phyloP scores from a whole-genome alignment of 2,113 vertebrate species.

The Chaetura pelagica region DNA sequence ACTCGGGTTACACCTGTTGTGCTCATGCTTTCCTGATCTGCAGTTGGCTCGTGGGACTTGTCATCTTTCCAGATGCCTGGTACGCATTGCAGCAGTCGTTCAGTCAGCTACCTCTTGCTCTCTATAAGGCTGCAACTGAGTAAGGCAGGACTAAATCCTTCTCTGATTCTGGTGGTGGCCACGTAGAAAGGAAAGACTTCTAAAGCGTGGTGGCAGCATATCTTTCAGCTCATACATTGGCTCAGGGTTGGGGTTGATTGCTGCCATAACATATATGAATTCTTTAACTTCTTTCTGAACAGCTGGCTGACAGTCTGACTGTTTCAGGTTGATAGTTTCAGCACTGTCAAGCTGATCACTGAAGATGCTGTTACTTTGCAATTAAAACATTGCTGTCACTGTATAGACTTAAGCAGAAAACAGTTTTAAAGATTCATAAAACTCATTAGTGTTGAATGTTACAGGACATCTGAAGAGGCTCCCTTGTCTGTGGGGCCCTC shows the following conservation, averaged over 20 bases:
- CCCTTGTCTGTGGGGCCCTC: background rate
- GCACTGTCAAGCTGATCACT: background rate
- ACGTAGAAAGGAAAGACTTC: background rate
- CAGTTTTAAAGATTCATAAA: background rate
- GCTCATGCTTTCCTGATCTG: background rate
- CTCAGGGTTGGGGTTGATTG: background rate
- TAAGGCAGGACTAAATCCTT: background rate
- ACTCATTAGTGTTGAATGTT: background rate
- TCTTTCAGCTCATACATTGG: background rate
- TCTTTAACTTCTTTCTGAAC: background rate
- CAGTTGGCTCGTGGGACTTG: background rate
- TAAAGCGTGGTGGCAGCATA: background rate
- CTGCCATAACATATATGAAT: background rate
- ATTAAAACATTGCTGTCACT: background rate
- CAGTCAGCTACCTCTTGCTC: fast-evolving
- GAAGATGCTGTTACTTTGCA: background rate
- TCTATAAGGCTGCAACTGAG: background rate
- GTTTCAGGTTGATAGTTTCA: background rate
- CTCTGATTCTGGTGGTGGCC: background rate
- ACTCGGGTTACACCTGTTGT: background rate
- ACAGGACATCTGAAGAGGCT: background rate
- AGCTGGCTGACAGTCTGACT: background rate
- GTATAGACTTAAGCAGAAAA: background rate
- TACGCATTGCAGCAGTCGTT: background rate
- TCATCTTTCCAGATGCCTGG: background rate